Conservation (phyloP, 2,113 vertebrate species). For the Cinclus mexicanus region DNA sequence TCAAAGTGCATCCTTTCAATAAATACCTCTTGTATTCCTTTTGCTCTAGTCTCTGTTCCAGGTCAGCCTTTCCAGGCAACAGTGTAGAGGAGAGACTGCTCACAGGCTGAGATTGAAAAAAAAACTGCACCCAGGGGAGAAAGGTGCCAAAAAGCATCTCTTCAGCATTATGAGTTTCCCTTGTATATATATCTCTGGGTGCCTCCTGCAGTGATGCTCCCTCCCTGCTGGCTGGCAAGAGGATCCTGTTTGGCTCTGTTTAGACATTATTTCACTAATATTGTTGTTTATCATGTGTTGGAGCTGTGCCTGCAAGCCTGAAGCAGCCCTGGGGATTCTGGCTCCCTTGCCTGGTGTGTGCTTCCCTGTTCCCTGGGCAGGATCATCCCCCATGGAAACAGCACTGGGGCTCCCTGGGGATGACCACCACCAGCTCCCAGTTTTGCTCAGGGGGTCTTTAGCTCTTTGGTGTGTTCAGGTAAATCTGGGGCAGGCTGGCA, state of each 20-base stretch:
- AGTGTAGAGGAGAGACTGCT: neutral
- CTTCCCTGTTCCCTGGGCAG: neutral
- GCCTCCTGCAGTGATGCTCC: neutral
- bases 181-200: rapidly evolving
- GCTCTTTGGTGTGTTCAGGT: neutral
- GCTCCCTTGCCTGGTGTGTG: neutral
- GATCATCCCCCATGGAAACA: neutral
- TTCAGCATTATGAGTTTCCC: neutral
- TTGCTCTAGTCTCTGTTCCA: no score
- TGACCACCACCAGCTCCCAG: neutral
- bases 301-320: neutral
- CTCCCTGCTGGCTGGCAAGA: slow-evolving; percentile 16
- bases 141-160: neutral
- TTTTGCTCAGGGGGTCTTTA: neutral
- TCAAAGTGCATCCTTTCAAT: no score
- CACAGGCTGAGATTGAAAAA: neutral
- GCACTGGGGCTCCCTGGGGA: neutral
- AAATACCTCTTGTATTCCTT: no score
- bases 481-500: neutral
- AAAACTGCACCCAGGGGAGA: neutral
- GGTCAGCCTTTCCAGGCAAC: no score
- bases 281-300: slow-evolving; percentile 10
- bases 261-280: slow-evolving; percentile 1
- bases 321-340: neutral
- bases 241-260: slow-evolving; percentile 11